Base-by-base conservation (phyloP, 2,888 invertebrate species). In the Tipula unca region DNA sequence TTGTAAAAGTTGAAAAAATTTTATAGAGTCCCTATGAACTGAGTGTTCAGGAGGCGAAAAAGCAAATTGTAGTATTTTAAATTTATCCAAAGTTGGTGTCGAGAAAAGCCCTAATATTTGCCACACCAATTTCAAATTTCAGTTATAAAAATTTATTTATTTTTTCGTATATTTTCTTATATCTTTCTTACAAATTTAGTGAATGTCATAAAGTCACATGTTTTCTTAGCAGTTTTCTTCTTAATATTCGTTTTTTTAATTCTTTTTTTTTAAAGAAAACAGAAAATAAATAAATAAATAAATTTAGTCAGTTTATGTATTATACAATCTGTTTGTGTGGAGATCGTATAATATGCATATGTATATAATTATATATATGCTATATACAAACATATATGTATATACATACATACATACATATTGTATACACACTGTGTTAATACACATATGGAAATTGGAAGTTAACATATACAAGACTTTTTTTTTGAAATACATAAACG, bases 401-500 rank as follows among this genome's bases (percentile, higher is more conserved):
- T 3, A 42, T 42, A 42, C 6, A 42, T 14, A 42, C n/a, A n/a
- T n/a, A 42, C 35, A 35, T 10, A 39, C 39, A 39, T 32, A 32
- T 32, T 6, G 6, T 32, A 32, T 32, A 39, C 39, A 54, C 48
- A 69, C 69, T 25, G 69, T 69, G 69, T 25, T 69, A 69, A 25
- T 69, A 69, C 69, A 69, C 69, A 69, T 69, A 69, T 69, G 69
- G 69, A 69, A 69, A 69, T 69, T 69, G 69, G 69, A 69, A 69
- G 69, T 69, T 69, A 69, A 69, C 20, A 69, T 69, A 10, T 69
- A n/a, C n/a, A 69, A 69, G 69, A 69, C 69, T 69, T 69, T 48
- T 48, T 39, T 48, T 69, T 69, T 69, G 25, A 25, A 13, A 25
- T 25, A 69, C 25, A 25, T 69, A 69, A 69, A 69, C 0, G 69